Conservation (phyloP, 2,888 invertebrate genomes). For the Erynnis tages region DNA sequence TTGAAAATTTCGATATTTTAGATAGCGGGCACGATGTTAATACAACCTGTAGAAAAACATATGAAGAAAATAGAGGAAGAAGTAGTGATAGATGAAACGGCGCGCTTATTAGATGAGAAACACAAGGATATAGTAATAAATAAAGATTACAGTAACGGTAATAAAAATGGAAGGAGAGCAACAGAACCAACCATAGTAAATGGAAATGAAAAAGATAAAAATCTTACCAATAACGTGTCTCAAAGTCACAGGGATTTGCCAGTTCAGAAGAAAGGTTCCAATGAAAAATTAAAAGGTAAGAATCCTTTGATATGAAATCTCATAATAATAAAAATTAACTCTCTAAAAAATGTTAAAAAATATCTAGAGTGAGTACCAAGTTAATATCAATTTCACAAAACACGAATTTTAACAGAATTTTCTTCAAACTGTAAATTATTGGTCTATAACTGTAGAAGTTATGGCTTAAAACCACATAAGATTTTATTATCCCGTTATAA, state of each 20-base stretch:
- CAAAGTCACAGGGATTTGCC: slow-evolving; percentile 51
- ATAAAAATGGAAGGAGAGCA: slow-evolving; percentile 35
- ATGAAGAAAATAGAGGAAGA: slow-evolving; percentile 68
- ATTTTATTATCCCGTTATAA: neutral
- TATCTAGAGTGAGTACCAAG: no score
- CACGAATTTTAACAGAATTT: no score
- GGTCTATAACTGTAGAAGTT: no score
- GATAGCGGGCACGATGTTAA: slow-evolving; percentile 80
- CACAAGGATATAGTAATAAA: slow-evolving; percentile 51
- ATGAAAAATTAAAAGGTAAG: slow-evolving; percentile 50
- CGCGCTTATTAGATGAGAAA: slow-evolving; percentile 56
- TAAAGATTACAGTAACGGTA: slow-evolving; percentile 47
- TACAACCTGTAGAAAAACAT: slow-evolving; percentile 83
- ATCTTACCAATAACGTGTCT: slow-evolving; percentile 41
- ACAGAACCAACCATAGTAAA: slow-evolving; percentile 36
- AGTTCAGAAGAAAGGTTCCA: slow-evolving; percentile 36
- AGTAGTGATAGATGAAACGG: slow-evolving; percentile 60
- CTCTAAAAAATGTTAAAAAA: no score
- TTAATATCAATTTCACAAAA: no score
- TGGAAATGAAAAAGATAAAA: slow-evolving; percentile 40
- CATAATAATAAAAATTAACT: no score
- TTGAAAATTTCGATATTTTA: slow-evolving; percentile 45
- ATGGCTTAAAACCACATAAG: no score
- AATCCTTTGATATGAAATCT: no score
- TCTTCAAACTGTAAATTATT: no score